Base-by-base conservation (phyloP, 2,113 vertebrate species). In the Suncus etruscus region DNA sequence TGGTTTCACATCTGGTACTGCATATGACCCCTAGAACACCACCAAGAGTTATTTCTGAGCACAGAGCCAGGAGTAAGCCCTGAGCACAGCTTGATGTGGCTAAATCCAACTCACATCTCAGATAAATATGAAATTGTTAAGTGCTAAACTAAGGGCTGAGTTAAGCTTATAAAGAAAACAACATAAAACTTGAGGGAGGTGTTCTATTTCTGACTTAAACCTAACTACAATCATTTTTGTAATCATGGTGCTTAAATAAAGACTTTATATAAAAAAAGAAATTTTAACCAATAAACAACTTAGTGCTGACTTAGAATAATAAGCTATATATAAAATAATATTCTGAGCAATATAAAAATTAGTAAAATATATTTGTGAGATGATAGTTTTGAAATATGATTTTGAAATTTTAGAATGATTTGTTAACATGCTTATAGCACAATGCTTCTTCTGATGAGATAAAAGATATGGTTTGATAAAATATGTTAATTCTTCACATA, bases 381-480 rank as follows among this genome's bases (percentile, higher is more conserved):
- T 68, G 20, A 16, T 61, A 1, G 47, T 45, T 81, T 78, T 20
- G 81, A 83, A 81, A 82, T n/a, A 15, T 83, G 29, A 4, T 3
- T 8, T 82, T 80, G 58, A 3, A 78, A 73, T 50, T 83, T 91
- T 76, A 86, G 39, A 39, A 77, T 74, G 47, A 72, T 76, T 79
- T 83, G n/a, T 4, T 39, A 68, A 86, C 74, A 70, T 51, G 1
- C 76, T 80, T 14, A 24, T 50, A 8, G 48, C 54, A 48, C 2
- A 61, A 50, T 48, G 3, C 69, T 72, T 78, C 50, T 86, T 91
- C 66, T 25, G 29, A 87, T 48, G 20, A 10, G 25, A 80, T 15
- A 65, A 66, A 61, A 50, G 48, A 76, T 12, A 50, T 27, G 22
- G 29, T 69, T 69, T 87, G 78, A 31, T 72, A 83, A 83, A 11